Evolutionary conservation across 1,140 invertebrate genomes (phyloP).

Genomic region (Drosophila tropicalis): DNA sequence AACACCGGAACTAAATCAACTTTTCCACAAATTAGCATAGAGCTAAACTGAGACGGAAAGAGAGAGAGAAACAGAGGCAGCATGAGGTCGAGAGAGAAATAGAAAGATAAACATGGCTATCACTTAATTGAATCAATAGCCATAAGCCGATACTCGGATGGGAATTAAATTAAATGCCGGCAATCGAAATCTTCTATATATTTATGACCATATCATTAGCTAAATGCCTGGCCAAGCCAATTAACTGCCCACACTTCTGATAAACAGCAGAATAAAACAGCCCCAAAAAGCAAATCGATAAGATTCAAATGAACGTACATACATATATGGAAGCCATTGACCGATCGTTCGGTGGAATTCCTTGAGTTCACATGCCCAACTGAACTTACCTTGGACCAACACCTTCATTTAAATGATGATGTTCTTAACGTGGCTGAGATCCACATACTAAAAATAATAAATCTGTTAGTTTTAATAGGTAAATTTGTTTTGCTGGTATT

Average conservation of each 20-base stretch:
- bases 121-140: conserved; percentile 59
- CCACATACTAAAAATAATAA: neutral
- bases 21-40: conserved; percentile 66
- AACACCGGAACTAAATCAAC: conserved; percentile 63
- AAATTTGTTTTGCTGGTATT: conserved; percentile 3
- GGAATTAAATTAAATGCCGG: conserved; percentile 65
- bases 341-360: conserved; percentile 1
- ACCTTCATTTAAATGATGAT: conserved; percentile 1
- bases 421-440: neutral
- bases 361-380: neutral
- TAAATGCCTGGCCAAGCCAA: conserved; percentile 19
- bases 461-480: neutral
- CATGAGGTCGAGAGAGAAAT: conserved; percentile 28
- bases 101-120: conserved; percentile 2
- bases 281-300: conserved; percentile 2
- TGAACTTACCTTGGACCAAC: neutral
- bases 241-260: conserved; percentile 12
- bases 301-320: neutral
- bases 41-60: conserved; percentile 4
- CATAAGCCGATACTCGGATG: conserved; percentile 54
- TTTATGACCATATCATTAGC: conserved; percentile 64
- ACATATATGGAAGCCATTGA: conserved; percentile 1
- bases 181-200: conserved; percentile 56
- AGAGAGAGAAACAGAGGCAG: conserved; percentile 5
- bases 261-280: neutral